A percentile compares a stretch with the other conserved stretches of the same genome.
Evolutionary conservation across 2,113 vertebrate genomes (phyloP).

Genomic region (Lampris megalopsis): DNA sequence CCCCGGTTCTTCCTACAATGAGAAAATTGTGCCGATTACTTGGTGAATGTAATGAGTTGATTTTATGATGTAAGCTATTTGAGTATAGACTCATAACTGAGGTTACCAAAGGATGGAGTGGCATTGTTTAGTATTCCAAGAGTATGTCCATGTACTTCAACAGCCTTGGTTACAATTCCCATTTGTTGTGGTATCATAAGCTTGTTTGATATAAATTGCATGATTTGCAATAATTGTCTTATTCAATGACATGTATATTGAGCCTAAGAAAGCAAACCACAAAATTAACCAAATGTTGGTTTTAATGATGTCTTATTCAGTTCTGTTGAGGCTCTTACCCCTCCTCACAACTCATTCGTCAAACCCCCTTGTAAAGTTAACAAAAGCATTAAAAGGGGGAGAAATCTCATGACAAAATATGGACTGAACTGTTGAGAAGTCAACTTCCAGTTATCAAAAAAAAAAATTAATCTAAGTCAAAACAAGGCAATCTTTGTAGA

Average conservation of each 20-base stretch:
- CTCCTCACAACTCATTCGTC: slow-evolving; percentile 67
- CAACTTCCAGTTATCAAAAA: slow-evolving; percentile 70
- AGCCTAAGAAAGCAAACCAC: slow-evolving; percentile 10
- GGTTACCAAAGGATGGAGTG: background rate
- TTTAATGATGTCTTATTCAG: slow-evolving; percentile 76
- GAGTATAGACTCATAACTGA: background rate
- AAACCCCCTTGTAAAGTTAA: slow-evolving; percentile 51
- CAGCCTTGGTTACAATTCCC: slow-evolving; percentile 4
- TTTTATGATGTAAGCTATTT: background rate
- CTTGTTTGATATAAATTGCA: slow-evolving; percentile 1
- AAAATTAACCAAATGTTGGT: slow-evolving; percentile 64
- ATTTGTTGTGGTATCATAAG: background rate
- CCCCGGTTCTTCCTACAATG: background rate
- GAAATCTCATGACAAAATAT: slow-evolving; percentile 72
- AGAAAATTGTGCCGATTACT: background rate
- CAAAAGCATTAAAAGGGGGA: slow-evolving; percentile 54
- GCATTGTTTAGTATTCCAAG: slow-evolving; percentile 29
- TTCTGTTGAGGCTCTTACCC: slow-evolving; percentile 55
- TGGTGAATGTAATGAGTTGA: background rate
- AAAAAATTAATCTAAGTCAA: slow-evolving; percentile 64
- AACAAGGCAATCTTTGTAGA: slow-evolving; percentile 44
- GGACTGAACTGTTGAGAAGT: slow-evolving; percentile 65
- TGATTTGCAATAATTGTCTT: slow-evolving; percentile 15
- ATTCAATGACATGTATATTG: too few species aligned
- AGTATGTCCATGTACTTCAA: slow-evolving; percentile 36